A percentile compares a stretch with the other conserved stretches of the same genome.
Conservation (phyloP, 2,113 vertebrate genomes). For the Paralichthys olivaceus region DNA sequence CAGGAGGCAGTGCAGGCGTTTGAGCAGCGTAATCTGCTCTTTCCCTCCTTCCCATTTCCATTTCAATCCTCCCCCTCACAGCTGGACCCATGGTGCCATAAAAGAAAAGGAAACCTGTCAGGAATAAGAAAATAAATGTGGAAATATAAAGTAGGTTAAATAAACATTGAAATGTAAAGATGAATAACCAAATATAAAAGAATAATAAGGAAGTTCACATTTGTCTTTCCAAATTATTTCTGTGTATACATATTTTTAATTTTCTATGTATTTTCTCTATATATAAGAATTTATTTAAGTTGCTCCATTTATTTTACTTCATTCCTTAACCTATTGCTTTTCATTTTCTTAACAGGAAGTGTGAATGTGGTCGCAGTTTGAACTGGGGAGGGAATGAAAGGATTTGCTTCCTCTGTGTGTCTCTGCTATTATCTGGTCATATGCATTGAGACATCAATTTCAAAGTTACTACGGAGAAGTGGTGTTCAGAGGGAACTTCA, state of each 20-base stretch:
- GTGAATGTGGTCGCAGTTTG: not conserved
- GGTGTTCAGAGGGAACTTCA: not conserved
- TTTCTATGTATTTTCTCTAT: not conserved
- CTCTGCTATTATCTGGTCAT: not conserved
- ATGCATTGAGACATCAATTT: not conserved
- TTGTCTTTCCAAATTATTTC: not conserved
- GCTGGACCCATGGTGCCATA: slow-evolving; percentile 63
- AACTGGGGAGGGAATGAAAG: not conserved
- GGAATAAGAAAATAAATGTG: not conserved
- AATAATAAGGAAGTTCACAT: not conserved
- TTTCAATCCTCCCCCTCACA: slow-evolving; percentile 81
- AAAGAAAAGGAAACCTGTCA: not conserved
- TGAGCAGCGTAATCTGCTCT: slow-evolving; percentile 69
- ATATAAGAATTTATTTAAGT: no score
- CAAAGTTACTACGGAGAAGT: not conserved
- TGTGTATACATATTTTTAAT: not conserved
- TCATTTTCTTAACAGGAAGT: not conserved
- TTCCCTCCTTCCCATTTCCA: slow-evolving; percentile 76
- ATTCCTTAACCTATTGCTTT: not conserved
- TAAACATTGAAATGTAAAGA: not conserved
- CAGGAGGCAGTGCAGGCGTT: slow-evolving; percentile 60
- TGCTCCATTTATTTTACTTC: not conserved
- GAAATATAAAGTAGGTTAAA: not conserved
- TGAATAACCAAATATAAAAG: not conserved
- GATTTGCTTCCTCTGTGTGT: not conserved